phyloP scores from a whole-genome alignment of 2,113 vertebrate species.

The Collichthys lucidus region DNA sequence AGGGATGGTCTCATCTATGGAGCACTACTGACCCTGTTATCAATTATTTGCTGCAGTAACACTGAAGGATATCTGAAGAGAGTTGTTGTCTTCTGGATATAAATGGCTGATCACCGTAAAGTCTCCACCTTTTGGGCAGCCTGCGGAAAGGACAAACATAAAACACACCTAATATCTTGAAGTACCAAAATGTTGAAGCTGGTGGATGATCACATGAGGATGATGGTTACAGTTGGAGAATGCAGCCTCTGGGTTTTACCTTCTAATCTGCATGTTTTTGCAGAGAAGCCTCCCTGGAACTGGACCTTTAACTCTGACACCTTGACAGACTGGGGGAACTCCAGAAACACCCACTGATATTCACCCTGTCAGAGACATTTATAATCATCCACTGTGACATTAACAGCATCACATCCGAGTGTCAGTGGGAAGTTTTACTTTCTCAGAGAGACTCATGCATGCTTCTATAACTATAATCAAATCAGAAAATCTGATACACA shows the following conservation, averaged over 20 bases:
- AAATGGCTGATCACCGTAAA: slow-evolving; percentile 81
- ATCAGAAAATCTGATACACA: too few relatives aligned
- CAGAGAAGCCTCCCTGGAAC: slow-evolving; percentile 96
- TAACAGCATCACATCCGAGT: too few relatives aligned
- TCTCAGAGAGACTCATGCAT: too few relatives aligned
- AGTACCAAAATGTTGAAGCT: background rate
- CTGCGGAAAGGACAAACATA: slow-evolving; percentile 75
- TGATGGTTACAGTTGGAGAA: background rate
- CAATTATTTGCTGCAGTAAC: background rate
- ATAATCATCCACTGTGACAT: background rate
- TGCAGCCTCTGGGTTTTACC: slow-evolving; percentile 79
- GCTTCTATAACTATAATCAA: too few relatives aligned
- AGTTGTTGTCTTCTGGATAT: slow-evolving; percentile 91
- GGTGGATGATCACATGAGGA: background rate
- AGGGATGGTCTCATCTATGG: background rate
- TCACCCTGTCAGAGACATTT: slow-evolving; percentile 83
- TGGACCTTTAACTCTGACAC: slow-evolving; percentile 88
- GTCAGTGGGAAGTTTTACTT: background rate
- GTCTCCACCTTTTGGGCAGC: slow-evolving; percentile 80
- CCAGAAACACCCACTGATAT: slow-evolving; percentile 91
- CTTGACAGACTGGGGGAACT: slow-evolving; percentile 87
- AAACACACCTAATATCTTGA: background rate
- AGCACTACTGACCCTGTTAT: rapidly evolving
- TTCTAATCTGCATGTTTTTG: slow-evolving; percentile 87
- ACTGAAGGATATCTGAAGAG: slow-evolving; percentile 95